Evolutionary conservation across 2,797 vertebrate species (phyloP).

Genomic region (Enteromius afrohamiltoni): DNA sequence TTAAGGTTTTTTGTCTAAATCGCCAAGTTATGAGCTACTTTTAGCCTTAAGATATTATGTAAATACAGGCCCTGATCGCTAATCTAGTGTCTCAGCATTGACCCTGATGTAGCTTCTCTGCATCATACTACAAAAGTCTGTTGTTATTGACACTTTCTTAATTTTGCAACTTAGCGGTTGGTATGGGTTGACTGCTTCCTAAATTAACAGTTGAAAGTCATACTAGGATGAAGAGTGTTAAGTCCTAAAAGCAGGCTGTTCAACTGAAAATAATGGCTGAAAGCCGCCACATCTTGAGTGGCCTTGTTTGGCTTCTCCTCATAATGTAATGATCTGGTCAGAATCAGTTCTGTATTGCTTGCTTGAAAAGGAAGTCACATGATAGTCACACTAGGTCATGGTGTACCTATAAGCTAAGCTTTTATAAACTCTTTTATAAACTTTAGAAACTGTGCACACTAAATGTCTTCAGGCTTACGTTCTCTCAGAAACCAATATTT

Average conservation of each 20-base stretch:
- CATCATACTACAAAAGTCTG: neutral
- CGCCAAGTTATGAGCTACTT: too few species aligned
- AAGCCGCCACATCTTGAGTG: neutral
- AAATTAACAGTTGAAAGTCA: neutral
- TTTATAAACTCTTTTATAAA: neutral
- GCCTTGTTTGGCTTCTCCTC: neutral
- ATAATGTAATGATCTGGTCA: neutral
- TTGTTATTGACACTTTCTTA: neutral
- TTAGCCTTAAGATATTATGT: too few species aligned
- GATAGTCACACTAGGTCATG: neutral
- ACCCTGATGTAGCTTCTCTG: neutral
- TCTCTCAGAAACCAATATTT: neutral
- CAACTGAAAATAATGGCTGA: neutral
- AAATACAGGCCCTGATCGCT: neutral
- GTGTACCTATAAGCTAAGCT: neutral
- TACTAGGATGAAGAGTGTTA: neutral
- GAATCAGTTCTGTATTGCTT: neutral
- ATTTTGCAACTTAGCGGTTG: neutral
- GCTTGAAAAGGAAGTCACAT: neutral
- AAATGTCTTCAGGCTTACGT: neutral
- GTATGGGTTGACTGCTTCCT: neutral
- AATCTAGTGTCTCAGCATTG: neutral
- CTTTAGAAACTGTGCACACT: neutral
- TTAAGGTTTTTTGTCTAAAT: too few species aligned
- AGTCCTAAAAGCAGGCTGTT: neutral